These are phyloP conservation scores for Coregonus ussuriensis DNA, from an alignment of 2,797 vertebrate species.

Conservation along the genomic window DNA sequence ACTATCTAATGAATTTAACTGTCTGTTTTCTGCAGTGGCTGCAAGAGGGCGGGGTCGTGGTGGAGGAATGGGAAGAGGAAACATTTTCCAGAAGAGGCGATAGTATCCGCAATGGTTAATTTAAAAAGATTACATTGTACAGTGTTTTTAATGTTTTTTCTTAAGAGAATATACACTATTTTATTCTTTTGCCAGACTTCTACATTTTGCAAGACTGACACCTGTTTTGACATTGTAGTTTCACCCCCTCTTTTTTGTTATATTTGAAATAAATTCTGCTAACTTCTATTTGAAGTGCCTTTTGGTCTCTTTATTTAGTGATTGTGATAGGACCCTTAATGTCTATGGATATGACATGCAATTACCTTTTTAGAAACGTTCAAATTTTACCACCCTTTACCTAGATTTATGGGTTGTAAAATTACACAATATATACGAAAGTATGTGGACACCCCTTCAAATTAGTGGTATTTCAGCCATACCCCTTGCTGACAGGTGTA, in stretches of 20 bases:
- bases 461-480: too few species aligned
- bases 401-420: too few species aligned
- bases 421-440: too few species aligned
- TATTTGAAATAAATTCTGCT: constrained; percentile 61
- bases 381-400: too few species aligned
- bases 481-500: too few species aligned
- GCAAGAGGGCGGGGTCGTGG: constrained; percentile 94
- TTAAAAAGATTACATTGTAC: constrained; percentile 55
- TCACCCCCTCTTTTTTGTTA: constrained; percentile 45
- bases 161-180: constrained; percentile 8
- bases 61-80: constrained; percentile 94
- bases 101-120: constrained; percentile 65
- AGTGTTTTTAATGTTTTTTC: constrained; percentile 41
- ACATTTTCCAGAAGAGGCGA: constrained; percentile 99
- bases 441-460: too few species aligned
- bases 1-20: background rate
- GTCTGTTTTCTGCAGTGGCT: constrained; percentile 82
- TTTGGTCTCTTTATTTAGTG: background rate
- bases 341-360: too few species aligned
- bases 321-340: too few species aligned
- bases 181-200: constrained; percentile 20
- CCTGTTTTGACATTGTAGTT: background rate
- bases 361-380: too few species aligned
- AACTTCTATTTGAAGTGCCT: constrained; percentile 16
- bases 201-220: background rate